phyloP scores from a whole-genome alignment of 2,797 vertebrate genomes.

The Bryconaethiops microstoma region DNA sequence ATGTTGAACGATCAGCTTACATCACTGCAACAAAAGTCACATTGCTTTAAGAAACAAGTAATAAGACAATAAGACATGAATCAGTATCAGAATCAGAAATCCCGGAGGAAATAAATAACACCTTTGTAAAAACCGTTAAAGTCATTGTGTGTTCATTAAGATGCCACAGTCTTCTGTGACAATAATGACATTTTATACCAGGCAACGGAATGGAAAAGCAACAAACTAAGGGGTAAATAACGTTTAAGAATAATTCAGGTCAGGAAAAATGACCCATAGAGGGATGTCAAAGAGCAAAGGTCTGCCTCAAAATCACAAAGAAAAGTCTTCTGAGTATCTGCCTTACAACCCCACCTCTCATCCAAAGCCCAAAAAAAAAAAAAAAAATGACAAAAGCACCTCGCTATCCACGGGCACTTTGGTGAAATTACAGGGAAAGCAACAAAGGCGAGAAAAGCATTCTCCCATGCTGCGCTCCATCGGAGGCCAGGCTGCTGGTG shows the following conservation, averaged over 20 bases:
- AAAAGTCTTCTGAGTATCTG: not conserved
- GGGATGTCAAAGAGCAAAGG: not conserved
- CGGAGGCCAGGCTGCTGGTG: slow-evolving; percentile 30
- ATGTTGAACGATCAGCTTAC: no score
- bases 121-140: no score
- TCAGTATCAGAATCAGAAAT: no score
- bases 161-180: no score
- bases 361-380: not conserved
- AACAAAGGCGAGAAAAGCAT: slow-evolving; percentile 42
- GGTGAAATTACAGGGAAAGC: slow-evolving; percentile 50
- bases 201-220: no score
- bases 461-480: slow-evolving; percentile 40
- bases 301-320: not conserved
- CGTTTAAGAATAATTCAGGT: not conserved
- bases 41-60: no score
- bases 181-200: no score
- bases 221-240: not conserved
- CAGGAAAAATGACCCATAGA: not conserved
- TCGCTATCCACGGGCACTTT: slow-evolving; percentile 38
- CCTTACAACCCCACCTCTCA: not conserved
- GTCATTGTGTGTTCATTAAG: no score
- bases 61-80: no score
- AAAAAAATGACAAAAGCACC: slow-evolving; percentile 41
- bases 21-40: no score
- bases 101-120: no score